Conservation (phyloP, 2,113 vertebrate genomes). For the Melanerpes aurifrons region DNA sequence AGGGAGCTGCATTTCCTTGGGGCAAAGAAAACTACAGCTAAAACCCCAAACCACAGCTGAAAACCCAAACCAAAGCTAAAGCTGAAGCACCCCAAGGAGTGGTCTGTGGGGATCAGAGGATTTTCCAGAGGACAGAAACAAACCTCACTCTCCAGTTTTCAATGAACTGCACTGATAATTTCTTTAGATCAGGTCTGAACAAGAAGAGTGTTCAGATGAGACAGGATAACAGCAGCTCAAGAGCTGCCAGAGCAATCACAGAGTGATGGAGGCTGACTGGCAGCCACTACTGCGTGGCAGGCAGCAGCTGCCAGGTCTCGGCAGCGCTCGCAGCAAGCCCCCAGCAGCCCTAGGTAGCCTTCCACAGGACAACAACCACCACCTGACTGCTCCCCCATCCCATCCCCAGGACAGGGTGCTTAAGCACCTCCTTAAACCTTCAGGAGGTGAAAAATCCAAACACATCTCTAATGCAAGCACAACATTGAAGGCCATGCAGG, state of each 20-base stretch:
- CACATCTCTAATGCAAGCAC: not conserved
- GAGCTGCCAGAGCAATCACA: conserved; percentile 33
- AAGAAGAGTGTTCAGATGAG: conserved; percentile 12
- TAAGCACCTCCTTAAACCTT: not conserved
- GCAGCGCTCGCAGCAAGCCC: not conserved
- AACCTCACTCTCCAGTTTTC: not conserved
- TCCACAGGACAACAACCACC: not conserved
- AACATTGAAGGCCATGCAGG: not conserved
- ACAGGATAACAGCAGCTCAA: not conserved
- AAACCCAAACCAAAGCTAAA: not conserved
- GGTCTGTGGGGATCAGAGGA: not conserved
- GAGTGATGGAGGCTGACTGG: conserved; percentile 44
- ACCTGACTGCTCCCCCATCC: too few species aligned
- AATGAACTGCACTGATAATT: not conserved
- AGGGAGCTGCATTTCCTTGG: not conserved
- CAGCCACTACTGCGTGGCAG: not conserved
- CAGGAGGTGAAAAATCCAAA: not conserved
- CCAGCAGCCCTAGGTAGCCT: not conserved
- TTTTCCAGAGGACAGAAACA: not conserved
- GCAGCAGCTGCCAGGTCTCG: conserved; percentile 22
- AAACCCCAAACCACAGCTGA: not conserved
- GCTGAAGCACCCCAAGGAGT: not conserved
- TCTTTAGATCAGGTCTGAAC: conserved; percentile 30
- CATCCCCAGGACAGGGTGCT: not conserved
- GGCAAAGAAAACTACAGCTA: not conserved